These are phyloP conservation scores for Andrena chrysosceles DNA, from an alignment of 2,888 invertebrate genomes.

Conservation along the genomic window DNA sequence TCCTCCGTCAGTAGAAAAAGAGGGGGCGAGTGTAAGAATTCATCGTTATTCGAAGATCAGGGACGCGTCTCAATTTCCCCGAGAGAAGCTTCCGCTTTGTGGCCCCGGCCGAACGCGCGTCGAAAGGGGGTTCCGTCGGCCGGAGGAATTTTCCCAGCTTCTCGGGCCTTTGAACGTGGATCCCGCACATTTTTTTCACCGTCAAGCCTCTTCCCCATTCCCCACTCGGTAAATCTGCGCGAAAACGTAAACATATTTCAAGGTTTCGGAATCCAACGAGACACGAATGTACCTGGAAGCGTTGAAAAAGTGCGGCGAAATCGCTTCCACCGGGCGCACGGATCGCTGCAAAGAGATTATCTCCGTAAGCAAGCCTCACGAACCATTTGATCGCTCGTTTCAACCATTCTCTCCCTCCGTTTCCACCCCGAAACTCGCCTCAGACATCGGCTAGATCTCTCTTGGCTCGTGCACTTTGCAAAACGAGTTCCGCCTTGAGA, in stretches of 20 bases:
- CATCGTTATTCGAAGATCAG: conserved; percentile 54
- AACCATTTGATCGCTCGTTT: conserved; percentile 74
- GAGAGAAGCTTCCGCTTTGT: conserved; percentile 50
- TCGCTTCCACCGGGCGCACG: conserved; percentile 66
- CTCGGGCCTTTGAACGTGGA: conserved; percentile 51
- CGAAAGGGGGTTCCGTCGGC: conserved; percentile 21
- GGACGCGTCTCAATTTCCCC: conserved; percentile 54
- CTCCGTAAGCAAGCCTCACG: conserved; percentile 71
- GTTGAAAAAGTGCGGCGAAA: conserved; percentile 62
- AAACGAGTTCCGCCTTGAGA: conserved; percentile 67
- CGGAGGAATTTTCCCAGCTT: conserved; percentile 39
- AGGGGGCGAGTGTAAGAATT: conserved; percentile 29
- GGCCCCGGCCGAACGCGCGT: conserved; percentile 45
- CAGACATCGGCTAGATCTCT: conserved; percentile 57
- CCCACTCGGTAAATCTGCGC: conserved; percentile 50
- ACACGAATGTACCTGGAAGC: conserved; percentile 42
- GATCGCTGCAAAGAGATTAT: conserved; percentile 74
- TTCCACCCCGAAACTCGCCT: conserved; percentile 36
- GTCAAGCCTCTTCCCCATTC: background rate
- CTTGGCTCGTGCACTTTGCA: conserved; percentile 65
- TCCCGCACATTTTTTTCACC: conserved; percentile 56
- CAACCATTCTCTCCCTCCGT: conserved; percentile 49
- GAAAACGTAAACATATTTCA: conserved; percentile 65
- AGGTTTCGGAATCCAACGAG: conserved; percentile 46
- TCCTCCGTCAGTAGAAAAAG: background rate